Evolutionary conservation across 2,888 invertebrate genomes (phyloP).

Genomic region (Crematogaster levior): DNA sequence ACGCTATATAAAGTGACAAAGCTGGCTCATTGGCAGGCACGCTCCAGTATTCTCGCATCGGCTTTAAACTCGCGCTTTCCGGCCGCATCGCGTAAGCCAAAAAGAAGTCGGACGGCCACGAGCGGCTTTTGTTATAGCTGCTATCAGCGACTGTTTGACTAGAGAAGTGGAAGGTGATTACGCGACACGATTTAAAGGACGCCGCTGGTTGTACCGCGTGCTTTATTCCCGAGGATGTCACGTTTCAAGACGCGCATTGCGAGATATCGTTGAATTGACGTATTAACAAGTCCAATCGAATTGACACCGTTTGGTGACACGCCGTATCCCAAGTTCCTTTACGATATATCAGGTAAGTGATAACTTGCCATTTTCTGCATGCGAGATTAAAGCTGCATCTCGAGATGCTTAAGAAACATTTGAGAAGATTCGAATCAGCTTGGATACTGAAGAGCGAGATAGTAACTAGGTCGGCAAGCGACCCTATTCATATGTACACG

Average conservation of each 20-base stretch:
- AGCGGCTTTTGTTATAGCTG: conserved; percentile 4
- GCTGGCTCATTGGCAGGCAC: conserved; percentile 75
- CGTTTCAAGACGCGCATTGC: conserved; percentile 26
- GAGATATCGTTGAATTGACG: conserved; percentile 30
- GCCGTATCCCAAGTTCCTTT: neutral
- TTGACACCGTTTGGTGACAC: conserved; percentile 11
- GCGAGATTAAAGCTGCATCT: conserved; percentile 21
- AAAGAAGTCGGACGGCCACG: neutral
- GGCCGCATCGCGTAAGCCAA: neutral
- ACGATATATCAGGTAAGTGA: conserved; percentile 19
- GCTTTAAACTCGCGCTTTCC: conserved; percentile 44
- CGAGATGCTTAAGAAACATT: neutral
- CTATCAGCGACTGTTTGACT: conserved; percentile 32
- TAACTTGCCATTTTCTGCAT: neutral
- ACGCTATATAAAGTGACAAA: conserved; percentile 84
- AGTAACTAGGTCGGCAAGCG: conserved; percentile 35
- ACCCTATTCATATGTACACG: conserved; percentile 17
- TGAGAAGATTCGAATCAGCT: conserved; percentile 1
- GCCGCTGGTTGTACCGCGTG: neutral
- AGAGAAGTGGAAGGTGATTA: conserved; percentile 20
- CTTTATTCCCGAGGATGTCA: conserved; percentile 49
- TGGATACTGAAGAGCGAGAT: neutral
- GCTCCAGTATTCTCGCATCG: conserved; percentile 33
- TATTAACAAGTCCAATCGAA: conserved; percentile 7
- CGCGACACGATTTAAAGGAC: conserved; percentile 35